A percentile compares a stretch with the other conserved stretches of the same genome.
phyloP scores from a whole-genome alignment of 2,888 invertebrate species.

The Lycaena phlaeas region DNA sequence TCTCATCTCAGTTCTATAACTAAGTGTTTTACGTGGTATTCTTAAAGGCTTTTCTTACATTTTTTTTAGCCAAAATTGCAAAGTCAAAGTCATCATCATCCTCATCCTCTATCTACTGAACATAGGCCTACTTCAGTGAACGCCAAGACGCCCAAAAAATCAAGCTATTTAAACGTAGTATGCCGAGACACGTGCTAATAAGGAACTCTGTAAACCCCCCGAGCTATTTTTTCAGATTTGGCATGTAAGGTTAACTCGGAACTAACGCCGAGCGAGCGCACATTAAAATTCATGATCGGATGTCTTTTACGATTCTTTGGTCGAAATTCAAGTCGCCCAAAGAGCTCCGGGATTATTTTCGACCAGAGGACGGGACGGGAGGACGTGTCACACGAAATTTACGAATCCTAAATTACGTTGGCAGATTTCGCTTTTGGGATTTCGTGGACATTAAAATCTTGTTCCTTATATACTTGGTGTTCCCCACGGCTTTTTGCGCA shows the following conservation, averaged over 20 bases:
- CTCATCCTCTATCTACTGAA: too few relatives aligned
- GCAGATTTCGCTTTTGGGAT: neutral
- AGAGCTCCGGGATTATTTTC: conserved; percentile 17
- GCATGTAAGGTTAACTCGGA: conserved; percentile 25
- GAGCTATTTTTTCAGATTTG: conserved; percentile 27
- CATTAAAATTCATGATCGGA: conserved; percentile 28
- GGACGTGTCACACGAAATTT: conserved; percentile 5
- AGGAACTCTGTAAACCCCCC: too few relatives aligned
- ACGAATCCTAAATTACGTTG: neutral
- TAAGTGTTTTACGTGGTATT: too few relatives aligned
- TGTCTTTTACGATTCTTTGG: conserved; percentile 22
- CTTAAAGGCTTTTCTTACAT: too few relatives aligned
- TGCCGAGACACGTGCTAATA: too few relatives aligned
- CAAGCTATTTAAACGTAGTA: too few relatives aligned
- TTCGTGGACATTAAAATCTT: neutral
- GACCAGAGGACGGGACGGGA: too few relatives aligned
- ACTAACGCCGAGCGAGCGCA: conserved; percentile 17
- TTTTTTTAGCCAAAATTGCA: too few relatives aligned
- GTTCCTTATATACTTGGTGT: neutral
- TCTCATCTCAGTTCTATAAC: too few relatives aligned
- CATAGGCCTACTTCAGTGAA: too few relatives aligned
- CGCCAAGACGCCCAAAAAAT: too few relatives aligned
- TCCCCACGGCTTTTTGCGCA: neutral
- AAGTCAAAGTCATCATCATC: too few relatives aligned
- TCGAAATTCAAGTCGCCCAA: conserved; percentile 18